phyloP scores from a whole-genome alignment of 1,140 invertebrate genomes.

The Elysia chlorotica region DNA sequence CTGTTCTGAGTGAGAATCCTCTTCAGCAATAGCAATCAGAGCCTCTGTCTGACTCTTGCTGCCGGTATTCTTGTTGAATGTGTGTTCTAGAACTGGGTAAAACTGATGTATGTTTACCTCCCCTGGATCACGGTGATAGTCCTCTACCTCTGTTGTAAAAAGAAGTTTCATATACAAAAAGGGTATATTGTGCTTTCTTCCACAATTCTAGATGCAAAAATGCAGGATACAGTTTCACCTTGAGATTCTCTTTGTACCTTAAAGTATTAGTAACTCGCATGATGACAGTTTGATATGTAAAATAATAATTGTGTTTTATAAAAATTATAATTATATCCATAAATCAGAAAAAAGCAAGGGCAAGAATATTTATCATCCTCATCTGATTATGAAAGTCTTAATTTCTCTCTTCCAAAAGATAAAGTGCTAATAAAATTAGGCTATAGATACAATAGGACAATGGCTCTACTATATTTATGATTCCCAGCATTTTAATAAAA shows the following conservation, averaged over 20 bases:
- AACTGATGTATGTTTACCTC: constrained; percentile 53
- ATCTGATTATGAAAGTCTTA: neutral
- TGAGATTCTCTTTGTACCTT: too few relatives aligned
- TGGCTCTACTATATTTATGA: neutral
- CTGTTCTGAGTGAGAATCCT: constrained; percentile 8
- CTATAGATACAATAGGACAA: neutral
- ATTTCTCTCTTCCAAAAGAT: neutral
- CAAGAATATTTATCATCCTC: too few relatives aligned
- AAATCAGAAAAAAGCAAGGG: too few relatives aligned
- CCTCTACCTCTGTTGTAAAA: constrained; percentile 7
- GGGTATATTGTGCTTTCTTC: neutral
- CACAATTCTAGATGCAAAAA: neutral
- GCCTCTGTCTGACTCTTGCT: neutral
- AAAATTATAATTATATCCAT: neutral
- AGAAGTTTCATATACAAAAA: constrained; percentile 6
- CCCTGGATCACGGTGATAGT: constrained; percentile 31
- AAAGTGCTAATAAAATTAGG: neutral
- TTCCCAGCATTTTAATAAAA: neutral
- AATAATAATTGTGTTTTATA: neutral
- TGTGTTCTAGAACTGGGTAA: constrained; percentile 44
- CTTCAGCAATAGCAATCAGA: constrained; percentile 20
- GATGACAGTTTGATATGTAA: neutral
- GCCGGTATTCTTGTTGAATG: constrained; percentile 32
- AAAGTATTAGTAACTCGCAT: neutral
- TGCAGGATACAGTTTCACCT: too few relatives aligned